Evolutionary conservation across 2,888 invertebrate species (phyloP).

Genomic region (Ceriagrion tenellum): DNA sequence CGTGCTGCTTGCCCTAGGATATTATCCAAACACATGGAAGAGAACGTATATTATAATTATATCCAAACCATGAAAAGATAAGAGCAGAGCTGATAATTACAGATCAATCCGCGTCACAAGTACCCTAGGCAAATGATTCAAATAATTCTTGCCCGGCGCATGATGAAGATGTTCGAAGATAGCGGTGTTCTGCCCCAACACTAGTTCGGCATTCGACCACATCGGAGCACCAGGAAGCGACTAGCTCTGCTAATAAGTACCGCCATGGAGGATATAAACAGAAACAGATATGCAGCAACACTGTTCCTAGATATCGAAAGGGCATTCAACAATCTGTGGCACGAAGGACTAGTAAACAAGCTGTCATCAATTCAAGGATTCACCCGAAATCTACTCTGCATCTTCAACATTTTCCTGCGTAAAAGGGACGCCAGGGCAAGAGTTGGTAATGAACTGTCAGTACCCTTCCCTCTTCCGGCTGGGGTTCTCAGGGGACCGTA

Average conservation of each 20-base stretch:
- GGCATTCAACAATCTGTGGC: too few relatives aligned
- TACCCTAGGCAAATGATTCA: background rate
- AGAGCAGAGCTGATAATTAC: background rate
- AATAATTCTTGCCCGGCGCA: background rate
- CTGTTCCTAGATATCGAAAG: background rate
- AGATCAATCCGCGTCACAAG: background rate
- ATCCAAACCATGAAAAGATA: background rate
- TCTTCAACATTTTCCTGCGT: background rate
- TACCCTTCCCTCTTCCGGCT: background rate
- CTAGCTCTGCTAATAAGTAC: background rate
- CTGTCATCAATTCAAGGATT: background rate
- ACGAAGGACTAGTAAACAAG: background rate
- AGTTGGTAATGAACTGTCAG: background rate
- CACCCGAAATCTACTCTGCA: background rate
- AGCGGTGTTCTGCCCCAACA: background rate
- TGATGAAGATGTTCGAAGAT: background rate
- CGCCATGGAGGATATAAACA: background rate
- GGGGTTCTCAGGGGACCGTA: background rate
- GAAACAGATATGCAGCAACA: background rate
- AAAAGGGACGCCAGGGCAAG: background rate
- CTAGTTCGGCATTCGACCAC: background rate
- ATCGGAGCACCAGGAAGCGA: background rate
- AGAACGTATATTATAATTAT: background rate
- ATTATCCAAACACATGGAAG: too few relatives aligned
- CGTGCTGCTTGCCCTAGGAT: too few relatives aligned